Evolutionary conservation across 2,888 invertebrate genomes (phyloP), one percentile per base, ranked within the genome.

Genomic region (Thecocarcelia acutangulata): DNA sequence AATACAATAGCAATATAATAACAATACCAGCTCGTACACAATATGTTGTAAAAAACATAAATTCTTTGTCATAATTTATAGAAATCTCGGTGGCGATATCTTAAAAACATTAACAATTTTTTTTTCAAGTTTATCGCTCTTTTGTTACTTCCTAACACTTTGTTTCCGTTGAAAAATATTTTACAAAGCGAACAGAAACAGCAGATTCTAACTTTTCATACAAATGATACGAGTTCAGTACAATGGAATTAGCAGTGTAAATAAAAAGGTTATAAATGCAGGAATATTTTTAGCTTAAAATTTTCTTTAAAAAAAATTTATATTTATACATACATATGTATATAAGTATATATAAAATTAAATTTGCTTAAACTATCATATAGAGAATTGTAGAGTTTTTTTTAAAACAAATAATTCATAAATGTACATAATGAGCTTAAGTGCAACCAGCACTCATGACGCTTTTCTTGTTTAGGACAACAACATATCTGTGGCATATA

Each of bases 21-120:
- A 19, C 12, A 40, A 56, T 19, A 24, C 50, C 2, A 56, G 11
- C 17, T 8, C 37, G 8, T 37, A 6, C 17, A 69, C 68, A 69
- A 69, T 69, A 69, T 75, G 75, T 50, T 75, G 68, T 37, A 48
- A 40, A 24, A 54, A 63, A 48, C 69, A 69, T 69, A 76, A 76
- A 63, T 56, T 46, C 46, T 40, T 44, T 69, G 61, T 61, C 76
- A 69, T 63, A 61, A 69, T 63, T 63, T 63, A 69, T 48, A 61
- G 17, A 63, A 68, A 73, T 73, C 64, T 79, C 68, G 46, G 19
- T 40, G 54, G 46, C 40, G 40, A 66, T 19, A 68, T 73, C 52
- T 68, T 54, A 68, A 78, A 46, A 61, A 63, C 68, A 76, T 68
- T 54, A 68, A 69, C 19, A 61, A 46, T 46, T 66, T 37, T 46